Conservation (phyloP, 2,113 vertebrate genomes). For the Tamias sibiricus region DNA sequence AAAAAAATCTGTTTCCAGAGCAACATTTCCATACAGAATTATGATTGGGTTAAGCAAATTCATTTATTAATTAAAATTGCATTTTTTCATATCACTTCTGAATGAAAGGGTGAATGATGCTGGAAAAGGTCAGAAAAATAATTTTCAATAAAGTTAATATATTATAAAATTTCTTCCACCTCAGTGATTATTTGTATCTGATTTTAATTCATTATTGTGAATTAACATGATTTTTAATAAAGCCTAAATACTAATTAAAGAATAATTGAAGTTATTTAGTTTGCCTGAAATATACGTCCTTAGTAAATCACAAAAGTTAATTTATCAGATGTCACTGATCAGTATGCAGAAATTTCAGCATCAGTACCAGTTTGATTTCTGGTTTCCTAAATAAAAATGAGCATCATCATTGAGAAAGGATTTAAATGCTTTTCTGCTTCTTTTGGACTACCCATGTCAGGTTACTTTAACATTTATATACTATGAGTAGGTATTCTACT, state of each 20-base stretch:
- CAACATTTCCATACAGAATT: background rate
- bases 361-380: background rate
- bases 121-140: background rate
- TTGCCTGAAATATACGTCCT: background rate
- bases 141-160: background rate
- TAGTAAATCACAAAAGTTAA: background rate
- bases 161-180: background rate
- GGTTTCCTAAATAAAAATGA: background rate
- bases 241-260: background rate
- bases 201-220: background rate
- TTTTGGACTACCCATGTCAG: background rate
- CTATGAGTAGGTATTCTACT: background rate
- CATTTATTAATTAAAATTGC: background rate
- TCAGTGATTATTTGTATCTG: background rate
- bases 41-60: background rate
- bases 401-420: background rate
- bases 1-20: conserved; percentile 1
- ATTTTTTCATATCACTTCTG: background rate
- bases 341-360: background rate
- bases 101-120: background rate
- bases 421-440: background rate
- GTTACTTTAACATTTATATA: background rate
- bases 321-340: background rate
- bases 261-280: background rate
- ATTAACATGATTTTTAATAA: background rate